Evolutionary conservation across 2,113 vertebrate genomes (phyloP).

Genomic region (Gymnarchus niloticus): DNA sequence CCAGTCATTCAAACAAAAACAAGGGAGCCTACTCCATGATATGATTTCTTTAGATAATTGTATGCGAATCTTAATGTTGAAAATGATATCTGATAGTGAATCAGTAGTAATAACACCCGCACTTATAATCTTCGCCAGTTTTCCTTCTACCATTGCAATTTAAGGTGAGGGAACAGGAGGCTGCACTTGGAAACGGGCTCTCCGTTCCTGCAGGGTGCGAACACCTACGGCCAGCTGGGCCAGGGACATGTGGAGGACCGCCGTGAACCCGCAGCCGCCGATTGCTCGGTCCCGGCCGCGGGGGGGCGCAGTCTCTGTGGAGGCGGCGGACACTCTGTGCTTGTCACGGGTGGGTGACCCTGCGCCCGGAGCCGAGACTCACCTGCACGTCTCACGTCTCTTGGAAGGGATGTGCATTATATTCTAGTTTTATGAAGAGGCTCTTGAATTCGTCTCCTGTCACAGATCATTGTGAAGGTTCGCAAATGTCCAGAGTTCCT

Average conservation of each 20-base stretch:
- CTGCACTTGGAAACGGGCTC: neutral
- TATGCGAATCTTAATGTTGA: neutral
- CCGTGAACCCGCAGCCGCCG: conserved; percentile 54
- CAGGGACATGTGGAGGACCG: conserved; percentile 76
- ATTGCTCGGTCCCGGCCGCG: conserved; percentile 26
- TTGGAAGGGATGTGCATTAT: no score
- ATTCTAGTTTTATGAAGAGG: neutral
- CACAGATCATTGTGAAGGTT: no score
- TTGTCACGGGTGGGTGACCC: conserved; percentile 66
- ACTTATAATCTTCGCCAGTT: neutral
- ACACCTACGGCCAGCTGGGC: conserved; percentile 88
- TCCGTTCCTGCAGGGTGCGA: conserved; percentile 71
- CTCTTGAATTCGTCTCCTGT: no score
- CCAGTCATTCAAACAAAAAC: neutral
- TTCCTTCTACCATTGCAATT: no score
- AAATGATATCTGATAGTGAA: neutral
- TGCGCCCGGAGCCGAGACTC: no score
- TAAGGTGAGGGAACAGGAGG: neutral
- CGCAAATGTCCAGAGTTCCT: no score
- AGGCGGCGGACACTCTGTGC: conserved; percentile 80
- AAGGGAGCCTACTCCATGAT: neutral
- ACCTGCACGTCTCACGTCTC: no score
- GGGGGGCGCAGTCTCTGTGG: conserved; percentile 60
- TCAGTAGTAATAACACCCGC: neutral
- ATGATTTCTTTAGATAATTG: neutral